Evolutionary conservation across 2,113 vertebrate genomes (phyloP).

Genomic region (Limnothrissa miodon): DNA sequence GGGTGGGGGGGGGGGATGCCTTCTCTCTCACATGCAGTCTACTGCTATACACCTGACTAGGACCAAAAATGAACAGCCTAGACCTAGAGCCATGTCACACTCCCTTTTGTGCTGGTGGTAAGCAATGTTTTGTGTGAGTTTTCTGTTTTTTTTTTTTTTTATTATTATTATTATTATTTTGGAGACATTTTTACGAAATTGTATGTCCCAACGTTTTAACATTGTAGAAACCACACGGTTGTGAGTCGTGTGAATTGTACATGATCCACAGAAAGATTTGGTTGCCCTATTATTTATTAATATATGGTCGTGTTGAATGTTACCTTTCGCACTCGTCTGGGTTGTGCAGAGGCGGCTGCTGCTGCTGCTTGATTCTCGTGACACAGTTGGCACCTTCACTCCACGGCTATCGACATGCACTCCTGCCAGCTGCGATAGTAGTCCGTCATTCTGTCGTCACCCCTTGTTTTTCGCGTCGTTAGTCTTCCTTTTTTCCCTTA

Average conservation of each 20-base stretch:
- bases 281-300: background rate
- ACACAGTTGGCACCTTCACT: constrained; percentile 10
- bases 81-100: background rate
- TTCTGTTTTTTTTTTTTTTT: too few relatives aligned
- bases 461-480: background rate
- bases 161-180: too few relatives aligned
- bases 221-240: background rate
- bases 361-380: background rate
- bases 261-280: background rate
- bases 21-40: background rate
- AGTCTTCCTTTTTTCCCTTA: background rate
- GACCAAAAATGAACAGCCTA: background rate
- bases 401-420: background rate
- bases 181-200: too few relatives aligned
- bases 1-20: background rate
- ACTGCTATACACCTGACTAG: background rate
- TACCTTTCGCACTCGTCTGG: constrained; percentile 1
- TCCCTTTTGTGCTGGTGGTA: background rate
- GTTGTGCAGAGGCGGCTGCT: background rate
- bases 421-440: background rate
- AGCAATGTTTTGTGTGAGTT: background rate
- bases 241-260: background rate
- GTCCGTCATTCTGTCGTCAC: constrained; percentile 3
- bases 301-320: background rate
- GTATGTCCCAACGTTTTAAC: background rate